A percentile compares a stretch with the other conserved stretches of the same genome.
These are phyloP conservation scores for Phaethornis superciliosus DNA, from an alignment of 2,113 vertebrate species.

Conservation along the genomic window DNA sequence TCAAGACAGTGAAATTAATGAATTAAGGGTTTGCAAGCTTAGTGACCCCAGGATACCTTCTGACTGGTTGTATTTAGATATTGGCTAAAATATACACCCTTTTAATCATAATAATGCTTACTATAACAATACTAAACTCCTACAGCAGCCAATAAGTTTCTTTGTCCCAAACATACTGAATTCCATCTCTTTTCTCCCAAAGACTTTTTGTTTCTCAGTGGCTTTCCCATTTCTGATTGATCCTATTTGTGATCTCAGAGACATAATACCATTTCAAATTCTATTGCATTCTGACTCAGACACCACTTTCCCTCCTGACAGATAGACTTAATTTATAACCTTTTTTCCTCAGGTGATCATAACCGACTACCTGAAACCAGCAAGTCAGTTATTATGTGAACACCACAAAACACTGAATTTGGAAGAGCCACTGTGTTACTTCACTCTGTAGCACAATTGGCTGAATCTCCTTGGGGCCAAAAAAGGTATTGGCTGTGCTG, in stretches of 20 bases:
- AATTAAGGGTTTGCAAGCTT: neutral
- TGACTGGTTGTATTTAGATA: no score
- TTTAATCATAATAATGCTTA: no score
- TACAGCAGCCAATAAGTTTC: no score
- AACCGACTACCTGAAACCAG: neutral
- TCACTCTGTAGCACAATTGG: neutral
- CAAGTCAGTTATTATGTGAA: neutral
- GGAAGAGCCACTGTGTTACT: neutral
- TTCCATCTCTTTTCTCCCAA: neutral
- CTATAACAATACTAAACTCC: no score
- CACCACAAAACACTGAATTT: neutral
- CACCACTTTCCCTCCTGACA: neutral
- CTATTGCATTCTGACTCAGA: neutral
- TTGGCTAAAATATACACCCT: no score
- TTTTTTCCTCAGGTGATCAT: neutral
- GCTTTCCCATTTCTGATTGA: neutral
- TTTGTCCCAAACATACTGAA: neutral
- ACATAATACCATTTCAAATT: neutral
- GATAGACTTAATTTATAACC: neutral
- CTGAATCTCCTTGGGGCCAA: neutral
- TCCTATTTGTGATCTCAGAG: neutral
- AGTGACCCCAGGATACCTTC: neutral
- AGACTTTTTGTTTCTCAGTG: neutral
- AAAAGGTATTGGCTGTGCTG: neutral
- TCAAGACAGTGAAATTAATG: neutral